Evolutionary conservation across 2,797 vertebrate genomes (phyloP), one percentile per base, ranked within the genome.

Genomic region (Enteromius argenteus): DNA sequence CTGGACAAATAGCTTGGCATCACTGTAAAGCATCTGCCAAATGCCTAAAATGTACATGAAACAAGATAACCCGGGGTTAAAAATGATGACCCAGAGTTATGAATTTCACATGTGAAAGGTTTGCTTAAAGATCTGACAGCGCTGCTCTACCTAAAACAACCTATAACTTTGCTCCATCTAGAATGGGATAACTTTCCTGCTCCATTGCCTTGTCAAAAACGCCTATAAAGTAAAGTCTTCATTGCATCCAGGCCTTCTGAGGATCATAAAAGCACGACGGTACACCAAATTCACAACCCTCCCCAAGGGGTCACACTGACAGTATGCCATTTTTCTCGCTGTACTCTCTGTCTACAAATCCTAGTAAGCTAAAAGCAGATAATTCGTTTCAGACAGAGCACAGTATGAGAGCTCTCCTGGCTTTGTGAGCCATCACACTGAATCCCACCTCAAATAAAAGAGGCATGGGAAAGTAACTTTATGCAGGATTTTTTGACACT

Each of bases 401-500:
- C 78, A 76, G 84, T 19, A 30, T 35, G 64, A 74, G 79, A 75
- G 64, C 75, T 58, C 75, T 71, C 39, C 42, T 32, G 73, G 81
- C 73, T 83, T 76, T 83, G 73, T 58, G 75, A 79, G 66, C 82
- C 82, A 84, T 84, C 82, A 71, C 39, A 37, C 51, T 23, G 51
- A 73, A 83, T 62, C 80, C 58, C 23, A 44, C 11, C 62, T 79
- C 80, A 79, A 79, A 80, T 58, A 74, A 73, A 80, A 46, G 67
- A 78, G 62, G 79, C 76, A 79, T 72, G 51, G 79, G 69, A 75
- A 62, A 49, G 49, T 85, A 84, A 80, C 77, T 86, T 84, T 75
- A 83, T 86, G 83, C 68, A 64, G 84, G 82, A 83, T 87, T 85
- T 81, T 76, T 69, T 64, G 66, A 84, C 79, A 84, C 62, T 72